Evolutionary conservation across 1,140 invertebrate genomes (phyloP).

Genomic region (Orchestia grillus): DNA sequence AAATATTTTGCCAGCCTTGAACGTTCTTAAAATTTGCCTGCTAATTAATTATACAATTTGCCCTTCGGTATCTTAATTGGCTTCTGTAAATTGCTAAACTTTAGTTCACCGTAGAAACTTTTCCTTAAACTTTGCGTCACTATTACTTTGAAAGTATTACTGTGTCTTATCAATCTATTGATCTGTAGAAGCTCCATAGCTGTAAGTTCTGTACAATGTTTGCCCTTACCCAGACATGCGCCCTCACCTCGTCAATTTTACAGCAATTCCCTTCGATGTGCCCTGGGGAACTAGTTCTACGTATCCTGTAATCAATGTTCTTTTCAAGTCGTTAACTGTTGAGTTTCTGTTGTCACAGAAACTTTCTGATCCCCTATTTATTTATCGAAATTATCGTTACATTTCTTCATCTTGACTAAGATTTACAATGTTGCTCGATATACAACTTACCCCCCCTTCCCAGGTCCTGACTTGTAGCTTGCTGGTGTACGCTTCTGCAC

Average conservation of each 20-base stretch:
- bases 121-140: not conserved
- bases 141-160: not conserved
- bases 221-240: slow-evolving; percentile 4
- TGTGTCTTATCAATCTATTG: not conserved
- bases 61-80: not conserved
- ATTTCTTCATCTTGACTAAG: not conserved
- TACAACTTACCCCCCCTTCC: not conserved
- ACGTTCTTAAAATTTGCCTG: not conserved
- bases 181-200: not conserved
- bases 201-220: not conserved
- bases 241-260: not conserved
- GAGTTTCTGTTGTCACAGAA: not conserved
- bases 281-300: not conserved
- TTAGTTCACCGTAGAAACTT: not conserved
- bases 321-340: not conserved
- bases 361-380: not conserved
- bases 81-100: slow-evolving; percentile 1
- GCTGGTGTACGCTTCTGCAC: not conserved
- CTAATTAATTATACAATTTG: not conserved
- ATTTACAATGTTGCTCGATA: not conserved
- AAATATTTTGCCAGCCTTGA: not conserved
- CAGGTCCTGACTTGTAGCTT: not conserved
- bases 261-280: not conserved
- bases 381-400: not conserved
- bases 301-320: not conserved